Evolutionary conservation across 2,888 invertebrate genomes (phyloP).

Genomic region (Marronus borbonicus): DNA sequence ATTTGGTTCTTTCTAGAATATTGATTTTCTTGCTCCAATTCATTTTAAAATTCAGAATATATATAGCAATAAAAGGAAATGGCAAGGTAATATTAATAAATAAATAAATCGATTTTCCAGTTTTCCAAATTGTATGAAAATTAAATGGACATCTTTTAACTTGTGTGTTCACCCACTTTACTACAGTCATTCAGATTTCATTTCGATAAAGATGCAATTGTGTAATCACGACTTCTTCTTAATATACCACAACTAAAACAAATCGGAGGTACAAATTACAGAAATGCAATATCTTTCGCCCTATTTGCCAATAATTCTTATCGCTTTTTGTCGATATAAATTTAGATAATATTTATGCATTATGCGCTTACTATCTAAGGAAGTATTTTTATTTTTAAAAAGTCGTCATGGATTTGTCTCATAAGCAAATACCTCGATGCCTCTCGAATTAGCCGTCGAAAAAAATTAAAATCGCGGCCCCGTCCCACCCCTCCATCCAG

Average conservation of each 20-base stretch:
- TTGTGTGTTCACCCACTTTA: no score
- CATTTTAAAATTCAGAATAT: no score
- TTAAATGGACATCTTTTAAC: no score
- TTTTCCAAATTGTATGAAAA: no score
- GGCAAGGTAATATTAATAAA: neutral
- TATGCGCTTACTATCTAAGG: constrained; percentile 62
- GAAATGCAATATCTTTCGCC: neutral
- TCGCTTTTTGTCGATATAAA: constrained; percentile 46
- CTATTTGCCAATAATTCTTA: constrained; percentile 67
- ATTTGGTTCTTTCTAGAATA: no score
- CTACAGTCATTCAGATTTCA: no score
- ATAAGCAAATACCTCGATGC: constrained; percentile 66
- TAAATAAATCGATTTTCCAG: neutral
- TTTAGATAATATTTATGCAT: constrained; percentile 26
- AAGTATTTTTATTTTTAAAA: constrained; percentile 63
- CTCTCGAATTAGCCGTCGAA: constrained; percentile 61
- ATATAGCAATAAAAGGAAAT: no score
- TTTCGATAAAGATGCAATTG: no score
- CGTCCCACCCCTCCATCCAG: constrained; percentile 65
- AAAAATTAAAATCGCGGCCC: constrained; percentile 57
- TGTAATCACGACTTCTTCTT: no score
- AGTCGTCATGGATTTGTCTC: neutral
- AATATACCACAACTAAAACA: no score
- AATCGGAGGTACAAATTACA: neutral
- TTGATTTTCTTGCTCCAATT: no score